Percentiles rank a stretch among this genome's conserved stretches.
Conservation (phyloP, 2,888 invertebrate genomes). For the Lingula anatina region DNA sequence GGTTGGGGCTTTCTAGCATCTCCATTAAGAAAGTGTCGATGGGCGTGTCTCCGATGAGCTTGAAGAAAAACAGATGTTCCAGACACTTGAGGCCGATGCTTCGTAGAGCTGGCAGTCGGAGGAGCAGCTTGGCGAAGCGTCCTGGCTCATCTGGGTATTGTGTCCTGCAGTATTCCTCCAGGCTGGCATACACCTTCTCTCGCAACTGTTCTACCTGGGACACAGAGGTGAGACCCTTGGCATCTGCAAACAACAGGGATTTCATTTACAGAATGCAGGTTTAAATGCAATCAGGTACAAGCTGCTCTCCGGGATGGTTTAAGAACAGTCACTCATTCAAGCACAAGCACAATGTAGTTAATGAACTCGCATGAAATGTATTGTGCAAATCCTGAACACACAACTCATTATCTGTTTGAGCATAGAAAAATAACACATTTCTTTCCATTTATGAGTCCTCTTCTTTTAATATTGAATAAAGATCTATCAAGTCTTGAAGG, state of each 20-base stretch:
- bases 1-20: conserved; percentile 43
- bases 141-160: conserved; percentile 87
- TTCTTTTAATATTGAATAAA: too few relatives aligned
- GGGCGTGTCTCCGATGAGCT: conserved; percentile 79
- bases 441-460: too few relatives aligned
- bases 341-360: too few relatives aligned
- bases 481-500: too few relatives aligned
- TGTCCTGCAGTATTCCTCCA: conserved; percentile 90
- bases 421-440: too few relatives aligned
- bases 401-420: too few relatives aligned
- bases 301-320: neutral
- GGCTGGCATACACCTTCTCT: conserved; percentile 88
- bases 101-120: conserved; percentile 51
- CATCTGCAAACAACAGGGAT: conserved; percentile 59
- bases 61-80: conserved; percentile 92
- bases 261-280: neutral
- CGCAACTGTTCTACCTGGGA: conserved; percentile 61
- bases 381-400: too few relatives aligned
- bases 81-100: conserved; percentile 72
- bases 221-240: conserved; percentile 77
- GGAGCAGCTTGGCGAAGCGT: conserved; percentile 86
- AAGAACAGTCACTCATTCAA: neutral
- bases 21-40: conserved; percentile 68
- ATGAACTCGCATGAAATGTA: too few relatives aligned
- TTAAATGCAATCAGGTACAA: neutral